phyloP scores from a whole-genome alignment of 2,113 vertebrate genomes.

The Haemorhous mexicanus region DNA sequence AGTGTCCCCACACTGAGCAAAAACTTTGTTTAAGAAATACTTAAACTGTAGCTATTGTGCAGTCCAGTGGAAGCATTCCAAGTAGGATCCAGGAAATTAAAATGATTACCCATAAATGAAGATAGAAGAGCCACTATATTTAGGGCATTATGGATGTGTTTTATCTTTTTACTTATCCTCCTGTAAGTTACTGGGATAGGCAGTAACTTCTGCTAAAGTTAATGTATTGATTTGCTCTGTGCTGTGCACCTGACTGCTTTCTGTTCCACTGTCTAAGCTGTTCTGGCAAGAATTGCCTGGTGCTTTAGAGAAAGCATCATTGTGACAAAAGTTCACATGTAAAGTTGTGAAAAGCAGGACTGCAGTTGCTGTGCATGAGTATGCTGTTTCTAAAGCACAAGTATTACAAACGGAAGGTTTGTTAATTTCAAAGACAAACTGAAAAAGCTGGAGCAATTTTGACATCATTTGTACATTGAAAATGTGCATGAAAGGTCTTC shows the following conservation, averaged over 20 bases:
- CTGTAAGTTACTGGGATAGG: background rate
- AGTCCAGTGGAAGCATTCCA: background rate
- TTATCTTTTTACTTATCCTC: background rate
- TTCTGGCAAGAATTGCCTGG: background rate
- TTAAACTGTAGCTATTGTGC: background rate
- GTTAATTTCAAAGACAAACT: background rate
- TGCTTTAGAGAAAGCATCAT: background rate
- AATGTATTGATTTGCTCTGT: constrained; percentile 12
- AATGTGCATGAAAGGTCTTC: background rate
- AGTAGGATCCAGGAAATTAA: constrained; percentile 51
- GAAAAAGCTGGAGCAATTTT: background rate
- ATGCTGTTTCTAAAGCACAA: background rate
- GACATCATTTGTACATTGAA: background rate
- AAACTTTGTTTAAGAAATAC: background rate
- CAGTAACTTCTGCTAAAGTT: background rate
- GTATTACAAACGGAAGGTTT: background rate
- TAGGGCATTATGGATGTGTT: background rate
- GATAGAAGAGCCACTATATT: background rate
- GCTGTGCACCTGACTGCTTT: background rate
- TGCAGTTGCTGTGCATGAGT: background rate
- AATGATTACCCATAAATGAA: constrained; percentile 65
- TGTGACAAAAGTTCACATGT: background rate
- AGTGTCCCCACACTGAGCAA: background rate
- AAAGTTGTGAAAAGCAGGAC: background rate
- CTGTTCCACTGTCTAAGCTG: background rate